Evolutionary conservation across 2,113 vertebrate genomes (phyloP).

Genomic region (Nothocercus julius): DNA sequence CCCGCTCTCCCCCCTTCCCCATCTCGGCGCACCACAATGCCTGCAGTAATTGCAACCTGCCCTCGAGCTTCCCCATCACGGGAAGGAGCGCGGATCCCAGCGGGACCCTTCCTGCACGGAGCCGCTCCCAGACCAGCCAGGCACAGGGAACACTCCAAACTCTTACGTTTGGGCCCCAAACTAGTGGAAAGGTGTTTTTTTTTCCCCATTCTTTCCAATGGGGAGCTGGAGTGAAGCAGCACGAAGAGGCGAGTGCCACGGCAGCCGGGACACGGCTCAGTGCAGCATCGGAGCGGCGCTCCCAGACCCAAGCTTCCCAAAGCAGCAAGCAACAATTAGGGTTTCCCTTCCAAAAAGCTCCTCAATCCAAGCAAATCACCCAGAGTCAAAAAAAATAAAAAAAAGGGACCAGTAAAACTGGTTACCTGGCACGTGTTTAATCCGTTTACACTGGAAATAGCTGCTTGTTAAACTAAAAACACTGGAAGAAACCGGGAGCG

Average conservation of each 20-base stretch:
- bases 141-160: no score
- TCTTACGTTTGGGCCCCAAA: no score
- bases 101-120: neutral
- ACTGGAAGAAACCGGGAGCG: neutral
- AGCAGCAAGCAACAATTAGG: accelerated
- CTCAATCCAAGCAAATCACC: neutral
- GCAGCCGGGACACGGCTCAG: neutral
- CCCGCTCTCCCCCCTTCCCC: neutral
- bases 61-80: slow-evolving; percentile 51
- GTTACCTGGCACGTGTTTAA: accelerated
- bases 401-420: neutral
- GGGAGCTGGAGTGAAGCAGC: no score
- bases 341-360: neutral
- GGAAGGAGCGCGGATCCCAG: neutral
- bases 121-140: no score
- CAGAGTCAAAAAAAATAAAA: neutral
- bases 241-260: no score
- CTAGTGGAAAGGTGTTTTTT: no score
- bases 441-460: neutral
- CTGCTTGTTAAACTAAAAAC: neutral
- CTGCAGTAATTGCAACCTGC: slow-evolving; percentile 59
- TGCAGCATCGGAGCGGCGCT: neutral
- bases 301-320: neutral
- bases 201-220: no score
- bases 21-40: slow-evolving; percentile 31